Evolutionary conservation across 1,140 invertebrate species (phyloP), one percentile per base, ranked within the genome.

Genomic region (Drosophila subobscura): DNA sequence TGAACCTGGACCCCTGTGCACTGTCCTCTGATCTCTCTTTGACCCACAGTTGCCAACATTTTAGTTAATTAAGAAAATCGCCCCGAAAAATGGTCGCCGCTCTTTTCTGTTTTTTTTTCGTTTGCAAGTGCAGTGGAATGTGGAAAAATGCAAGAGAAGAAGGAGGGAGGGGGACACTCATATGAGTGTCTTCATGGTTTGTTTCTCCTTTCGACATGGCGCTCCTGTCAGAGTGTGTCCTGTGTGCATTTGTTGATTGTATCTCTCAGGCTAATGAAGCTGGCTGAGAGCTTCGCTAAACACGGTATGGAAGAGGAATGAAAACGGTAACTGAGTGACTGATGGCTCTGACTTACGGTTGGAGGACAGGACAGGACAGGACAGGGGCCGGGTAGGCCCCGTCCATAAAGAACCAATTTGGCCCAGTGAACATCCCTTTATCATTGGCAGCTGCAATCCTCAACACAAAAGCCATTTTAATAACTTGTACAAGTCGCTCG

Each of bases 1-100:
- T 20, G 16, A 20, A 84, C 5, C 1, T 27, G 25, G 25, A 27
- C 6, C 16, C 16, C 16, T 41, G 40, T 44, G 3, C n/a, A 51
- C 44, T 22, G 8, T n/a, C 20, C 42, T 29, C 29, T 20, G 29
- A 45, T 37, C 33, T 61, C 45, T 20, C 16, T 65, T 72, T 77
- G 78, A 83, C 59, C 79, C 49, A 64, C 42, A 71, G 57, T 64
- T 61, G 75, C 25, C 33, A 37, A 37, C 63, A 79, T 85, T 84
- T 84, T 76, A 85, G 80, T 85, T 84, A 84, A 84, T 84, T 79
- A 84, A 72, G 59, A 85, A 80, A 73, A 56, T 55, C 51, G 65
- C 74, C 33, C 27, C 61, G 37, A 63, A 53, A 50, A 60, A 63
- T 58, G 47, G 41, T 49, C n/a, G 54, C 54, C 54, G 22, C 40